Base-by-base conservation (phyloP, 1,140 invertebrate genomes). In the Drosophila navojoa region DNA sequence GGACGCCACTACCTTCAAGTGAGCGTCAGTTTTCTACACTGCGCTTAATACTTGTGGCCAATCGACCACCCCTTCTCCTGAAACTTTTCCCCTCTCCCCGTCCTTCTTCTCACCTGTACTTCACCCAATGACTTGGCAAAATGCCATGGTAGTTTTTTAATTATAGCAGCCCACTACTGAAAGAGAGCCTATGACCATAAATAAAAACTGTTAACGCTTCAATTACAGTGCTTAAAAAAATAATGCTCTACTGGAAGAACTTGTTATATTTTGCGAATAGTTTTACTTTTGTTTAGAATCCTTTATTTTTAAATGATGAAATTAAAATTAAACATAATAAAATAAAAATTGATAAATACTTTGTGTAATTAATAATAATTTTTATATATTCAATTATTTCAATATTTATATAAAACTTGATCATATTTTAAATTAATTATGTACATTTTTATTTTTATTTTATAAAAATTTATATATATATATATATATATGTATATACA, bases 61-160 rank as follows among this genome's bases (percentile, higher is more conserved):
- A 73, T 73, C 61, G 50, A 29, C 42, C 27, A 27, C 9, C 11
- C 19, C 47, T 2, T 7, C 13, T 16, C 35, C 50, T 11, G 4
- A 13, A 35, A 15, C 15, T 5, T 35, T 10, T 11, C 22, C 4
- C 16, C 45, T 9, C 45, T 62, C 44, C n/a, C 9, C 15, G 38
- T n/a, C 22, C 19, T 22, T 16, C 22, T 19, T 16, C 6, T 27
- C 38, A 35, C 42, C 13, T 22, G 4, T 7, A 19, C 53, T 44
- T 45, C 53, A 40, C 22, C 35, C 25, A 61, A 58, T 73, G 73
- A 79, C 60, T 77, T 77, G 81, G 78, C 82, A 63, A 62, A 54
- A 80, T 53, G 81, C 82, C 81, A 85, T 57, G 67, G 63, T 63
- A 76, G 77, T 78, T 87, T 86, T 68, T 76, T 76, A 85, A 85